Conservation (phyloP, 2,113 vertebrate genomes). For the Ardeotis arabs region DNA sequence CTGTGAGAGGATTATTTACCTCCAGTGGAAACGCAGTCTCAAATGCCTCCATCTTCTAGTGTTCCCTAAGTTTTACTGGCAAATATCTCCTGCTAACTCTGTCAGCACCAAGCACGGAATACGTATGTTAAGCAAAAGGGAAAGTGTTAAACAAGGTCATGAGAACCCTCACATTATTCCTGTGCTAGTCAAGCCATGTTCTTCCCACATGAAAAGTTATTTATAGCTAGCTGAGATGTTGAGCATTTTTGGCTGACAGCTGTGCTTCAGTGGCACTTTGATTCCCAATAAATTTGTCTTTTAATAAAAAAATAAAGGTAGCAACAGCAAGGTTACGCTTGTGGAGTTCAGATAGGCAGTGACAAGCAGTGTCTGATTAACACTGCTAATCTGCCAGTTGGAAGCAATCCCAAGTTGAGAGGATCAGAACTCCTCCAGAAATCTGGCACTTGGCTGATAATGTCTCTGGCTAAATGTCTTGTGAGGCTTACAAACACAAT, state of each 20-base stretch:
- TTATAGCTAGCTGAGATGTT: conserved; percentile 14
- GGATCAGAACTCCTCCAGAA: conserved; percentile 65
- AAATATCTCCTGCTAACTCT: neutral
- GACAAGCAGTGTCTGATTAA: conserved; percentile 54
- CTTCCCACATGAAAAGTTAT: conserved; percentile 1
- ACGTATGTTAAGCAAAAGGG: neutral
- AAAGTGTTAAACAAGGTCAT: neutral
- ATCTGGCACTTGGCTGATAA: conserved; percentile 65
- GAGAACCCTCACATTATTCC: neutral
- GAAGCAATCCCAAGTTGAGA: conserved; percentile 54
- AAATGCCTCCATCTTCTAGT: neutral
- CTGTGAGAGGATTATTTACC: neutral
- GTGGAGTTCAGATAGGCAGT: conserved; percentile 50
- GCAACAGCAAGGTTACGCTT: neutral
- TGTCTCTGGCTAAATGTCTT: conserved; percentile 58
- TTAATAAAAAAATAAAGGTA: conserved; percentile 54
- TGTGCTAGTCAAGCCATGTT: neutral
- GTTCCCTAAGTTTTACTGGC: neutral
- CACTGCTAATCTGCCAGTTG: conserved; percentile 58
- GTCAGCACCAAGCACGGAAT: neutral
- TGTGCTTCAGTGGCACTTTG: conserved; percentile 34
- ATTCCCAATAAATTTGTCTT: conserved; percentile 21
- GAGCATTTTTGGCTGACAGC: conserved; percentile 43
- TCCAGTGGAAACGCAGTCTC: neutral
- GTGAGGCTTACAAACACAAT: neutral